These are phyloP conservation scores for Haliclona indistincta DNA, from an alignment of 37 sponge, comb jelly and placozoan species.

Conservation along the genomic window DNA sequence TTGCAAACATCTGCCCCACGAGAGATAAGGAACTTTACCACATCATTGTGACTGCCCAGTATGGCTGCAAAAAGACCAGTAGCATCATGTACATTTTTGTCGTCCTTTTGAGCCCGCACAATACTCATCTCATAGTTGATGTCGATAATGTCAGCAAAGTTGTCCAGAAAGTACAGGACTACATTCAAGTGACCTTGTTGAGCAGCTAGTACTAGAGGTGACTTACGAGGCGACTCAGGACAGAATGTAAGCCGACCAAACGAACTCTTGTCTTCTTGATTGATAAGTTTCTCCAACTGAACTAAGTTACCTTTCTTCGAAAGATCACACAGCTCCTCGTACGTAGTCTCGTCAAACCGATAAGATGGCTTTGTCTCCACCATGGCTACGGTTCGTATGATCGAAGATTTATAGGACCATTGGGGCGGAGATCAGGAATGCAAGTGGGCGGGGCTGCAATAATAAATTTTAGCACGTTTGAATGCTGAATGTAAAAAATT, in stretches of 20 bases:
- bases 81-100: background rate
- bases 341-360: background rate
- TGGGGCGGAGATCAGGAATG: too few relatives aligned
- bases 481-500: too few relatives aligned
- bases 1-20: background rate
- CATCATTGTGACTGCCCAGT: background rate
- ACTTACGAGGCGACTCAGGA: background rate
- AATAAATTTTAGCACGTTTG: too few relatives aligned
- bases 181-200: slow-evolving; percentile 4
- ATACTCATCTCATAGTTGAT: background rate
- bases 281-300: background rate
- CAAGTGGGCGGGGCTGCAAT: too few relatives aligned
- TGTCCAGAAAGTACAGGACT: background rate
- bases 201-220: slow-evolving; percentile 12
- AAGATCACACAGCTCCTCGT: background rate
- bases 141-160: background rate
- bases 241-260: background rate
- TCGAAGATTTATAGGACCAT: too few relatives aligned
- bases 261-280: background rate
- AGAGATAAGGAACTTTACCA: background rate
- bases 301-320: background rate
- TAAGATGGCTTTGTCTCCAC: background rate
- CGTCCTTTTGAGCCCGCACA: background rate
- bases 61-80: background rate
- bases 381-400: too few relatives aligned